Base-by-base conservation (phyloP, 2,888 invertebrate genomes). In the Stenolophus ochropezus region DNA sequence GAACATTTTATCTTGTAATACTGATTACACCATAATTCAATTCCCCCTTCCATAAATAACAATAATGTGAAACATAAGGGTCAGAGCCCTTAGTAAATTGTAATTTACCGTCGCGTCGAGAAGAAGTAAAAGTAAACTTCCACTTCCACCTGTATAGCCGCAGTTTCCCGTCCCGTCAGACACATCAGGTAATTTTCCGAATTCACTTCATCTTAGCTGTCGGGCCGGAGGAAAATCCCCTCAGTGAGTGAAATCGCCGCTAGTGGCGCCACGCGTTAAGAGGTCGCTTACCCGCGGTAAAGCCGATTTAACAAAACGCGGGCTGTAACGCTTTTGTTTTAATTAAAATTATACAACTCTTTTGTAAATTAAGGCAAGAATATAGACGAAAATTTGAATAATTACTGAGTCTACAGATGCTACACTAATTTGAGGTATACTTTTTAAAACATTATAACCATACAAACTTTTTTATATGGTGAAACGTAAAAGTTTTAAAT, bases 101-200 rank as follows among this genome's bases (percentile, higher is more conserved):
- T 21, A 21, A 56, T 56, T 56, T 56, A 6, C 21, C 2, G 25
- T 11, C 61, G 61, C 14, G 25, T 61, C 61, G 23, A 21, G 18
- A 23, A 61, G 23, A 21, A 61, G 23, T n/a, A n/a, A 61, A 25
- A 61, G 61, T 61, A 61, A 23, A 23, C 21, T 16, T 61, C 14
- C 14, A 69, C 14, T 27, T 33, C 33, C 33, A 69, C 33, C 18
- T 33, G 18, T 18, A 49, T 21, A 21, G 27, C 47, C 1, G 5
- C 21, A 11, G 42, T 18, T 42, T n/a, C 42, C 16, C 21, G n/a
- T n/a, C n/a, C 14, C 47, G 47, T 16, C 49, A 73, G 73, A 49
- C 49, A 73, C 73, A 73, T 73, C 49, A 49, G 23, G 73, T 73
- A 73, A 73, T 73, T 73, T 73, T 49, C 73, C 23, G 73, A 73